A percentile compares a stretch with the other conserved stretches of the same genome.
Evolutionary conservation across 1,140 invertebrate genomes (phyloP).

Genomic region (Mamestra configurata): DNA sequence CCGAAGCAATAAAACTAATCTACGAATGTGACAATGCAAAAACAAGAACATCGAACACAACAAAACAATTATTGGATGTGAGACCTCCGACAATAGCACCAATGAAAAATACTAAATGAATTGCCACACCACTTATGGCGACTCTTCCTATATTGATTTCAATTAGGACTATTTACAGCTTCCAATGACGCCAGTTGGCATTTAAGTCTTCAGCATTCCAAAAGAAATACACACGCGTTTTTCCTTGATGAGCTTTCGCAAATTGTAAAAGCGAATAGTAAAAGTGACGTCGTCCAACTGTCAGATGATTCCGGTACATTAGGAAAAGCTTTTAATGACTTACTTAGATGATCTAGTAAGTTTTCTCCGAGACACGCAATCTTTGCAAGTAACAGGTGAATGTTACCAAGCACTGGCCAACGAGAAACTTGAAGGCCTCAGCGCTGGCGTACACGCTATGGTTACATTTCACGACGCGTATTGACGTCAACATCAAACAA

Average conservation of each 20-base stretch:
- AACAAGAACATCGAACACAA: slow-evolving; percentile 42
- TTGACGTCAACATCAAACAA: slow-evolving; percentile 72
- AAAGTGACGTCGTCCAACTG: neutral
- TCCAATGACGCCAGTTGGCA: slow-evolving; percentile 12
- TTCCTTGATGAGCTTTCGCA: slow-evolving; percentile 7
- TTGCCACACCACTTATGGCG: slow-evolving; percentile 64
- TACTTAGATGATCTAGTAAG: slow-evolving; percentile 34
- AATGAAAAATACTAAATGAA: slow-evolving; percentile 64
- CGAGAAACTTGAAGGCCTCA: slow-evolving; percentile 53
- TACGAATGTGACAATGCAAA: slow-evolving; percentile 37
- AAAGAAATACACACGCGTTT: neutral
- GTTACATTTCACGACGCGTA: slow-evolving; percentile 51
- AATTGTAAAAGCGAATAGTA: slow-evolving; percentile 30
- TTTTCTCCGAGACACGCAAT: slow-evolving; percentile 26
- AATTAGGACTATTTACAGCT: slow-evolving; percentile 60
- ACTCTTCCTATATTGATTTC: slow-evolving; percentile 63
- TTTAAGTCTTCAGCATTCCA: slow-evolving; percentile 20
- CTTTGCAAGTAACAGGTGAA: slow-evolving; percentile 54
- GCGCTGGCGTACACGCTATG: slow-evolving; percentile 14
- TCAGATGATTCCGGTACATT: neutral
- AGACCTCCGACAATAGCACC: slow-evolving; percentile 51
- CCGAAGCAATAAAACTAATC: slow-evolving; percentile 6
- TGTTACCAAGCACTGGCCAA: slow-evolving; percentile 39
- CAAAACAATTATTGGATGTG: slow-evolving; percentile 57
- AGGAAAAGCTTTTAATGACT: slow-evolving; percentile 37